Percentiles rank a stretch among this genome's conserved stretches.
These are phyloP conservation scores for Gallinago stenura DNA, from an alignment of 2,797 vertebrate species.

Conservation along the genomic window DNA sequence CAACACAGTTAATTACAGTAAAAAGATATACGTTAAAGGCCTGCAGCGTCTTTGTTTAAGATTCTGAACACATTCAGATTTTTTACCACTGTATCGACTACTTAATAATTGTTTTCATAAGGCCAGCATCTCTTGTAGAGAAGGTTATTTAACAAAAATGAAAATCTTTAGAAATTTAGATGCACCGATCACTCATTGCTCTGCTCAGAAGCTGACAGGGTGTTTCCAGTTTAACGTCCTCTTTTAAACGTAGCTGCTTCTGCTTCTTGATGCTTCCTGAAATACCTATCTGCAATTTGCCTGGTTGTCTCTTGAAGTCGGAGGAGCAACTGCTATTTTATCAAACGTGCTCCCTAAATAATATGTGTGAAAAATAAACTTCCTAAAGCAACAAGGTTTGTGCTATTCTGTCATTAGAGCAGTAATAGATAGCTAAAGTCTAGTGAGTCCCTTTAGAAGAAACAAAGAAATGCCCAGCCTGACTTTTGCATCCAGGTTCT, in stretches of 20 bases:
- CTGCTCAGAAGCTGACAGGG: not conserved
- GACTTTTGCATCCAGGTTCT: not conserved
- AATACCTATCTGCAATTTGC: not conserved
- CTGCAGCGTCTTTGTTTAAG: not conserved
- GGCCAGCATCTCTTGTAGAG: not conserved
- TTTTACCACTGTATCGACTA: not conserved
- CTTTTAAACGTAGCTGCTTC: not conserved
- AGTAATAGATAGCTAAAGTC: not conserved
- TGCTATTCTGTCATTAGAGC: not conserved
- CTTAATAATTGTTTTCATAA: slow-evolving; percentile 45
- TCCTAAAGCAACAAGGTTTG: not conserved
- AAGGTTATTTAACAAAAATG: slow-evolving; percentile 34
- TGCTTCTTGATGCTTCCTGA: not conserved
- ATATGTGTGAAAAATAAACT: not conserved
- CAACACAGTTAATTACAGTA: not conserved
- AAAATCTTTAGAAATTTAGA: slow-evolving; percentile 54
- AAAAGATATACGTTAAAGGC: not conserved
- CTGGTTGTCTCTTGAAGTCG: not conserved
- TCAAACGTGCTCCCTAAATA: not conserved
- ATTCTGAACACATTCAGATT: not conserved
- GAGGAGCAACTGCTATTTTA: not conserved
- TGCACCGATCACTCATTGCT: not conserved
- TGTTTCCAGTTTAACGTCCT: not conserved
- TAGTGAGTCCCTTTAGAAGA: not conserved
- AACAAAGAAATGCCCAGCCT: not conserved